Percentiles rank a stretch among this genome's conserved stretches.
phyloP scores from a whole-genome alignment of 2,797 vertebrate species.

The Microtus agrestis region DNA sequence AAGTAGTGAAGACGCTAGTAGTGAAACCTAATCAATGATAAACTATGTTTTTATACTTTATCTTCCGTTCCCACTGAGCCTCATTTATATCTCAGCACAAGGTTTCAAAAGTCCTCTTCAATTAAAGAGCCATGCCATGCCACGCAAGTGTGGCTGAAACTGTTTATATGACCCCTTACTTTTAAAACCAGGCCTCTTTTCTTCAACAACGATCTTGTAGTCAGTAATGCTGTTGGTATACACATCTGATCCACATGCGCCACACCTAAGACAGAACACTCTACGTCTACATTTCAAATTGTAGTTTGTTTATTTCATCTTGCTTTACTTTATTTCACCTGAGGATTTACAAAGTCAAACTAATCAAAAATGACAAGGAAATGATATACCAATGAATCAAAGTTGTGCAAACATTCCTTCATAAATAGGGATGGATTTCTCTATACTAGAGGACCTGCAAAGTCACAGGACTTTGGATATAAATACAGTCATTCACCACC shows the following conservation, averaged over 20 bases:
- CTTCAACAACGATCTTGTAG: neutral
- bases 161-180: neutral
- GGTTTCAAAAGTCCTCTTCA: neutral
- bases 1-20: slow-evolving; percentile 2
- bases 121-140: slow-evolving; percentile 34
- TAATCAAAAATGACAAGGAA: neutral
- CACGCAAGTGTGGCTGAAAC: slow-evolving; percentile 3
- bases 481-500: neutral
- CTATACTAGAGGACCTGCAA: neutral
- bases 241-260: neutral
- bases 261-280: neutral
- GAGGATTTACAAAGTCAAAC: neutral
- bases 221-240: neutral
- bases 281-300: neutral
- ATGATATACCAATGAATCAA: neutral
- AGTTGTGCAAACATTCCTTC: neutral
- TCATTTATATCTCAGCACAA: slow-evolving; percentile 25
- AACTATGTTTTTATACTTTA: slow-evolving; percentile 3
- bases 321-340: neutral
- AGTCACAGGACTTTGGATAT: neutral
- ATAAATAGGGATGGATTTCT: neutral
- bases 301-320: neutral
- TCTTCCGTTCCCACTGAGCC: neutral
- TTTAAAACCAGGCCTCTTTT: neutral
- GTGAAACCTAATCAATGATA: slow-evolving; percentile 46